phyloP scores from a whole-genome alignment of 2,888 invertebrate genomes.

The Brenthis daphne region DNA sequence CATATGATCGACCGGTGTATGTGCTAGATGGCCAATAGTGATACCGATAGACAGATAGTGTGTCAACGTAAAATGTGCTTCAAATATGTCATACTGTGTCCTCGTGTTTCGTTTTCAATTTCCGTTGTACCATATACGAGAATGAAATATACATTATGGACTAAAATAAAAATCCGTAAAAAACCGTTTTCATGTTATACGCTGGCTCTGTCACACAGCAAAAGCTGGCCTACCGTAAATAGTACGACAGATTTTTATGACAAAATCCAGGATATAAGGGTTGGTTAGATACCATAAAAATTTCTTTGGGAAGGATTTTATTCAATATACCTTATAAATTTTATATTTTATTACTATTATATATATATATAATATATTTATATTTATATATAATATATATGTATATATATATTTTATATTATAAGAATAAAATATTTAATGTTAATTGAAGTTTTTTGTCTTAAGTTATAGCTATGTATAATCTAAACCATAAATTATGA shows the following conservation, averaged over 20 bases:
- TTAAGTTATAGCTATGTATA: too few relatives aligned
- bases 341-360: too few relatives aligned
- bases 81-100: slow-evolving; percentile 46
- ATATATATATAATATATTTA: too few relatives aligned
- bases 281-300: not conserved
- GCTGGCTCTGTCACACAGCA: not conserved
- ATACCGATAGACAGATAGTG: slow-evolving; percentile 45
- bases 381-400: too few relatives aligned
- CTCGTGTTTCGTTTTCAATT: slow-evolving; percentile 68
- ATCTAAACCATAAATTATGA: too few relatives aligned
- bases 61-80: slow-evolving; percentile 38
- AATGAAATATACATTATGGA: slow-evolving; percentile 53
- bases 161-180: slow-evolving; percentile 44
- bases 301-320: too few relatives aligned
- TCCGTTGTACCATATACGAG: slow-evolving; percentile 56
- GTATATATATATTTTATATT: too few relatives aligned
- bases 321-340: too few relatives aligned
- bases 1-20: slow-evolving; percentile 40
- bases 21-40: slow-evolving; percentile 58
- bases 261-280: not conserved
- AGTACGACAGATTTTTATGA: slow-evolving; percentile 10
- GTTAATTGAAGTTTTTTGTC: too few relatives aligned
- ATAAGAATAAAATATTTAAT: too few relatives aligned
- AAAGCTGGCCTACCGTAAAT: not conserved
- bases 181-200: slow-evolving; percentile 20